Conservation (phyloP, 2,113 vertebrate genomes). For the Eira barbara region DNA sequence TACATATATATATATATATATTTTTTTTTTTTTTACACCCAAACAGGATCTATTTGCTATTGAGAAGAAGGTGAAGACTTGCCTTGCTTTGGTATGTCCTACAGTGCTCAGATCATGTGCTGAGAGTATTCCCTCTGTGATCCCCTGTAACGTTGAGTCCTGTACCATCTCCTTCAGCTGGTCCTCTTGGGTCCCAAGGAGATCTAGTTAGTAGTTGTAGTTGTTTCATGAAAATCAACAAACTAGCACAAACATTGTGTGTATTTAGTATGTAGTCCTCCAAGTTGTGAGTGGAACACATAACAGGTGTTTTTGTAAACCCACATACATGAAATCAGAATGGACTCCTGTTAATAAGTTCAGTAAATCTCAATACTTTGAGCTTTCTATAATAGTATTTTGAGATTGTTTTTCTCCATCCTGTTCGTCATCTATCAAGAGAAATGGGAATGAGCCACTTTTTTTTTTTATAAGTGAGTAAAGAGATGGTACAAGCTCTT, state of each 20-base stretch:
- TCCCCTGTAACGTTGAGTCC: not conserved
- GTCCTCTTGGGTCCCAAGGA: not conserved
- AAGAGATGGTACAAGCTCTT: not conserved
- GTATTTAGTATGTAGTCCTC: not conserved
- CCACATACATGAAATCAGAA: not conserved
- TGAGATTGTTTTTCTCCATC: not conserved
- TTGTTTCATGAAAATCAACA: not conserved
- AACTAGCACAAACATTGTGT: not conserved
- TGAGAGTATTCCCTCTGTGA: not conserved
- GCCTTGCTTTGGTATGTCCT: not conserved
- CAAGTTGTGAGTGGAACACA: not conserved
- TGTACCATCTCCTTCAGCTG: not conserved
- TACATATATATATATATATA: too few species aligned
- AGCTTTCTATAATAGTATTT: constrained; percentile 10
- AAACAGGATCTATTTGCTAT: not conserved
- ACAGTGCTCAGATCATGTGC: not conserved
- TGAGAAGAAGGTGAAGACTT: not conserved
- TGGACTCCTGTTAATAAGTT: not conserved
- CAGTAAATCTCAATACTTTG: not conserved
- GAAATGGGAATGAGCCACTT: constrained; percentile 24
- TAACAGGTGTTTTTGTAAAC: not conserved
- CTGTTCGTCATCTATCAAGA: constrained; percentile 16
- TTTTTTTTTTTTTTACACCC: not conserved
- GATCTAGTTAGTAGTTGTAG: not conserved
- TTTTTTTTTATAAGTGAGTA: constrained; percentile 11